Evolutionary conservation across 1,140 invertebrate species (phyloP), one percentile per base, ranked within the genome.

Genomic region (Ridgeia piscesae): DNA sequence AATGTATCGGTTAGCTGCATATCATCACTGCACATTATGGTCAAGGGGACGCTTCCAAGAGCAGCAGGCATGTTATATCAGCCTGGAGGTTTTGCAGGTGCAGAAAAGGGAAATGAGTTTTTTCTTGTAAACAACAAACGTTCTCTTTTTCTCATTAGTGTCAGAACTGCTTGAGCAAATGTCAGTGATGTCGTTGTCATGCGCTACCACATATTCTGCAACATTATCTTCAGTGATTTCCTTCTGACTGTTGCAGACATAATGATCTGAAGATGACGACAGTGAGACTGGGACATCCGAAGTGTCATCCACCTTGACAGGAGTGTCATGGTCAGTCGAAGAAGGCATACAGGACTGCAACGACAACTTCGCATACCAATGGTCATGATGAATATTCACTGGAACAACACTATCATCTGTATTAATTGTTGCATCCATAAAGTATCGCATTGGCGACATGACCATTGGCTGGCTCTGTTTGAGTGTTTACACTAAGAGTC

Each of bases 251-350:
- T 89, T 89, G 88, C 88, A 89, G 88, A 89, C 88, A 89, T 4
- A 89, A 89, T 89, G 4, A 89, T 89, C 88, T 89, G 88, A 89
- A 89, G 88, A 89, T 89, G 88, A 17, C n/a, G 88, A 89, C 17
- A 89, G 88, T 89, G 88, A 89, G 88, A 89, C 88, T 89, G 88
- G 88, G 88, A 89, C 88, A 89, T 89, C 88, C 88, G 88, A 89
- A 89, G 88, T 4, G 88, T 89, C 88, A 89, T 89, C 88, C 88
- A 89, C 88, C 4, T 4, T 89, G 88, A 89, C 88, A 33, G 88
- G 88, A 89, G 4, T 89, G 88, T 34, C 88, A 89, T 89, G 88
- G 88, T 89, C 88, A 89, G 88, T 89, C 34, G 88, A 17, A 89
- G 88, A 89, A 17, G 88, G 88, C 88, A 89, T 89, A 17, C 88